These are phyloP conservation scores for Zygothrica quintamaculata DNA, from an alignment of 2,888 invertebrate genomes.

Conservation along the genomic window DNA sequence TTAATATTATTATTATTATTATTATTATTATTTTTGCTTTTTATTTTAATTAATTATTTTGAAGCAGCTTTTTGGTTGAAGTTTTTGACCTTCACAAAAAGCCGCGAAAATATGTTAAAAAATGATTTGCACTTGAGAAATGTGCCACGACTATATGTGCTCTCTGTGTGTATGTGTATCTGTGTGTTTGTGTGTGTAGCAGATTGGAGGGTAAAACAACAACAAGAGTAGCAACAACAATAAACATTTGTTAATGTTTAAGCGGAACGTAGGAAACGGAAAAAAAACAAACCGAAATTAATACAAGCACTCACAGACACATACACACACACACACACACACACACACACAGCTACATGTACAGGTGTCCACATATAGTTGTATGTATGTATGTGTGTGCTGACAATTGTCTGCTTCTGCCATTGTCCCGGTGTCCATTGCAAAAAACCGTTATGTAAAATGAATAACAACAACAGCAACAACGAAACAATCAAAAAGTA, in stretches of 20 bases:
- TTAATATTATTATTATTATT: slow-evolving; percentile 18
- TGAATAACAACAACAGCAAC: slow-evolving; percentile 24
- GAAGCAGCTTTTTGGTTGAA: slow-evolving; percentile 28
- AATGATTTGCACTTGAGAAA: slow-evolving; percentile 63
- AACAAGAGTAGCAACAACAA: slow-evolving; percentile 26
- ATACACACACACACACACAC: slow-evolving; percentile 7
- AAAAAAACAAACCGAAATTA: slow-evolving; percentile 28
- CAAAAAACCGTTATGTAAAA: slow-evolving; percentile 50
- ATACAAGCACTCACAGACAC: neutral
- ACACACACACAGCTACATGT: slow-evolving; percentile 2
- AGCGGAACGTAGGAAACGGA: slow-evolving; percentile 34
- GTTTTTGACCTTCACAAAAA: slow-evolving; percentile 66
- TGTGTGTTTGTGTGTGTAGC: slow-evolving; percentile 8
- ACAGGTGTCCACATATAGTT: neutral
- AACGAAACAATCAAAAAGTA: too few relatives aligned
- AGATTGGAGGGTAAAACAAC: slow-evolving; percentile 8
- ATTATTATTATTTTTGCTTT: slow-evolving; percentile 26
- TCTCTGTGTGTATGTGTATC: slow-evolving; percentile 11
- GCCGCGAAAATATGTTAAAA: slow-evolving; percentile 62
- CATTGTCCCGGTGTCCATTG: slow-evolving; percentile 25
- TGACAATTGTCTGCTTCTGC: slow-evolving; percentile 27
- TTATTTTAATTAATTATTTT: slow-evolving; percentile 1
- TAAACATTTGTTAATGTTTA: slow-evolving; percentile 32
- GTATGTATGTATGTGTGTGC: slow-evolving; percentile 9
- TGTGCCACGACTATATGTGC: slow-evolving; percentile 36